A percentile compares a stretch with the other conserved stretches of the same genome.
These are phyloP conservation scores for Trachelus troglodyta DNA, from an alignment of 2,888 invertebrate genomes.

Conservation along the genomic window DNA sequence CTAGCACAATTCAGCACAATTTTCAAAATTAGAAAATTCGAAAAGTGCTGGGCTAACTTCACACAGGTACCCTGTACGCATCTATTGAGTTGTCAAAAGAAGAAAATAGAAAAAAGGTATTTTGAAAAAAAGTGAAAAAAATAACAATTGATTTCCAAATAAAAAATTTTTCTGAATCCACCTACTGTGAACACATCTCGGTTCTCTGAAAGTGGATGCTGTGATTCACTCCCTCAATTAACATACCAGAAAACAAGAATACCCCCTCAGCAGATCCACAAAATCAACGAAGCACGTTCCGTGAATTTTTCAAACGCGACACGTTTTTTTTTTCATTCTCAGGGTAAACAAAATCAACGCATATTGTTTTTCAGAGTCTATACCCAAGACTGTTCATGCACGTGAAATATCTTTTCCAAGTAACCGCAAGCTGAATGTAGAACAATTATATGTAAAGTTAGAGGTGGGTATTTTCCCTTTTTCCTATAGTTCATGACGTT, in stretches of 20 bases:
- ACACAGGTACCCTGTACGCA: not conserved
- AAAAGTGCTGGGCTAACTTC: too few species aligned
- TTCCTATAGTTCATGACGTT: not conserved
- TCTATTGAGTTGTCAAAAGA: not conserved
- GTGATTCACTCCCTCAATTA: not conserved
- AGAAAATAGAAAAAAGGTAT: not conserved
- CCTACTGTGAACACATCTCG: not conserved
- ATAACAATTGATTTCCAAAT: not conserved
- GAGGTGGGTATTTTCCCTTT: not conserved
- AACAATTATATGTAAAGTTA: not conserved
- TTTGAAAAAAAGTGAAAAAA: not conserved
- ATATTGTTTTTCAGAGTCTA: not conserved
- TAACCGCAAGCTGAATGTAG: not conserved
- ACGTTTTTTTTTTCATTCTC: too few species aligned
- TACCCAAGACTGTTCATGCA: not conserved
- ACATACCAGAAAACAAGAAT: not conserved
- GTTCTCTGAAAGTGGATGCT: not conserved
- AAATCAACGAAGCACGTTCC: not conserved
- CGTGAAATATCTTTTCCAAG: not conserved
- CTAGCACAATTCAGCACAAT: too few species aligned
- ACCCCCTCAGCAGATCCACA: not conserved
- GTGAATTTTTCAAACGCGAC: not conserved
- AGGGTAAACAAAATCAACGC: not conserved
- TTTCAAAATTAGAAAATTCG: too few species aligned
- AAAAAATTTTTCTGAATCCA: not conserved